Evolutionary conservation across 2,797 vertebrate species (phyloP).

Genomic region (Chiloscyllium punctatum): DNA sequence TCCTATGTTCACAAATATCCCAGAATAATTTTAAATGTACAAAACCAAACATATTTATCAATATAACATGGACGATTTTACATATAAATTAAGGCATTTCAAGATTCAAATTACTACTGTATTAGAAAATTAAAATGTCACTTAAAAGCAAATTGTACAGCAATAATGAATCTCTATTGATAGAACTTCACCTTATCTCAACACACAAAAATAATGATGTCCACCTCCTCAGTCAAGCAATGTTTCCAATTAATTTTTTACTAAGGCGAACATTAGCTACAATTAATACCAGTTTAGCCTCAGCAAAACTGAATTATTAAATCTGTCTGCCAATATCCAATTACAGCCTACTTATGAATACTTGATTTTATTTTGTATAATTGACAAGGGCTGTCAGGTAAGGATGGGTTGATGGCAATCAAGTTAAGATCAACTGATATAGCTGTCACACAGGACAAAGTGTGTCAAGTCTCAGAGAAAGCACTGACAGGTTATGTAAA

Average conservation of each 20-base stretch:
- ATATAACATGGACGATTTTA: background rate
- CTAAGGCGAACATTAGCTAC: conserved; percentile 73
- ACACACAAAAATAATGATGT: conserved; percentile 62
- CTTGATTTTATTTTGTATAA: conserved; percentile 95
- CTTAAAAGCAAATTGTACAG: conserved; percentile 49
- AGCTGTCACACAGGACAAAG: conserved; percentile 53
- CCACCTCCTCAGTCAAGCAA: conserved; percentile 63
- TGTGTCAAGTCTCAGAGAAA: conserved; percentile 53
- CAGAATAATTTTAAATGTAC: background rate
- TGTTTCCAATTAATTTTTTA: conserved; percentile 77
- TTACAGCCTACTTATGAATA: conserved; percentile 89
- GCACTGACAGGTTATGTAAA: conserved; percentile 50
- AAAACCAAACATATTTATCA: background rate
- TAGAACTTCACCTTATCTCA: background rate
- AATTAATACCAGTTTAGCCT: conserved; percentile 71
- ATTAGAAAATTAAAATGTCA: conserved; percentile 31
- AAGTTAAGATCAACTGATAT: conserved; percentile 65
- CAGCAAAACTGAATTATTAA: conserved; percentile 92
- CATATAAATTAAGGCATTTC: background rate
- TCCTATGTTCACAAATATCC: conserved; percentile 38
- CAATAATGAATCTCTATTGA: conserved; percentile 48
- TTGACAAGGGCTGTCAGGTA: conserved; percentile 78
- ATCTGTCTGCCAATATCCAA: conserved; percentile 77
- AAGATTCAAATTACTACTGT: background rate
- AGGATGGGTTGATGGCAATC: conserved; percentile 63